Evolutionary conservation across 2,797 vertebrate species (phyloP).

Genomic region (Glossophaga mutica): DNA sequence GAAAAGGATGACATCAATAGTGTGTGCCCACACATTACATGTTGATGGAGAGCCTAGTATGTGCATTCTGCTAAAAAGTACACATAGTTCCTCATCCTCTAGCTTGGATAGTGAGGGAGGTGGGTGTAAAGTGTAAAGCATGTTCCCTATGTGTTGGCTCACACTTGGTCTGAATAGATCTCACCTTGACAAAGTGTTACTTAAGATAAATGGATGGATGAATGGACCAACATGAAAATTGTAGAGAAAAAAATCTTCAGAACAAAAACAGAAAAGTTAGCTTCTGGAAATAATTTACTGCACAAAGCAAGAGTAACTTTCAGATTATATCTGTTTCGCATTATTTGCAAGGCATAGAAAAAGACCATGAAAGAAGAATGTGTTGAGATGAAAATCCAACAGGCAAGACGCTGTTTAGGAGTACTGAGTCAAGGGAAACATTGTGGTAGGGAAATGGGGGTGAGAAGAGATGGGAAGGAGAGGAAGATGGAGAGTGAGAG

Average conservation of each 20-base stretch:
- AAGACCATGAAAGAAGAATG: constrained; percentile 16
- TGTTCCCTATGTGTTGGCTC: background rate
- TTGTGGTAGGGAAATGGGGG: background rate
- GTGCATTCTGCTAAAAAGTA: background rate
- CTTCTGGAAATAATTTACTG: constrained; percentile 51
- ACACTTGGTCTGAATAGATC: background rate
- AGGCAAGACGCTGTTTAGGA: background rate
- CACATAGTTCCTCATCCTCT: background rate
- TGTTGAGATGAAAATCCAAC: constrained; percentile 1
- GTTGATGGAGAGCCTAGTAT: background rate
- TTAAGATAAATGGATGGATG: background rate
- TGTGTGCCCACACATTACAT: background rate
- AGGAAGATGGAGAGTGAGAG: rapidly evolving
- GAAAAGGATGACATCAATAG: background rate
- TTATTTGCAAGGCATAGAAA: constrained; percentile 10
- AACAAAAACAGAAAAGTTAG: constrained; percentile 45
- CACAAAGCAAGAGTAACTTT: constrained; percentile 48
- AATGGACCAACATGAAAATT: background rate
- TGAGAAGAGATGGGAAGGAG: background rate
- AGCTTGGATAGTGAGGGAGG: background rate
- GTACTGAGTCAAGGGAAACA: constrained; percentile 24
- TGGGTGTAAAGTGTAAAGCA: background rate
- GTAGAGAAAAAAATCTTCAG: background rate
- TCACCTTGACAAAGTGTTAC: background rate
- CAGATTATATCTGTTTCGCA: constrained; percentile 36